These are phyloP conservation scores for Cepaea hortensis DNA, from an alignment of 2,888 invertebrate genomes.

Conservation along the genomic window DNA sequence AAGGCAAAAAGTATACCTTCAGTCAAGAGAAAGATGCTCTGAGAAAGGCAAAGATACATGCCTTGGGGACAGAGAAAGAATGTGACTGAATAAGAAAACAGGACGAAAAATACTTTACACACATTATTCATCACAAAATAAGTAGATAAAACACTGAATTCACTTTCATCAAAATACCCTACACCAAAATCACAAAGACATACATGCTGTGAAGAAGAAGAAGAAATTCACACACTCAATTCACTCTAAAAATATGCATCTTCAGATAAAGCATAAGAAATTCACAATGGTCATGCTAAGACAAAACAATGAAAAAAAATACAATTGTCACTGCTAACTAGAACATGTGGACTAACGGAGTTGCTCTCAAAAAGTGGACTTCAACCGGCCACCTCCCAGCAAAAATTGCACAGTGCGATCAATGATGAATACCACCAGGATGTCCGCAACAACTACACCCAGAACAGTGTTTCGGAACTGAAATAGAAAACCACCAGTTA, in stretches of 20 bases:
- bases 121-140: too few relatives aligned
- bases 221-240: background rate
- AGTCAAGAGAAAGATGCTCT: too few relatives aligned
- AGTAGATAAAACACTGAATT: too few relatives aligned
- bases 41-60: too few relatives aligned
- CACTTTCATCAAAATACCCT: too few relatives aligned
- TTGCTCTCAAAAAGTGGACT: conserved; percentile 35
- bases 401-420: conserved; percentile 81
- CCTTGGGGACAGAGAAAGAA: too few relatives aligned
- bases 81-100: too few relatives aligned
- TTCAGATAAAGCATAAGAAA: background rate
- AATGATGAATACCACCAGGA: conserved; percentile 88
- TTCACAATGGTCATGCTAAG: background rate
- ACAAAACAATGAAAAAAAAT: background rate
- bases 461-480: conserved; percentile 93
- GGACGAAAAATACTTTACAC: too few relatives aligned
- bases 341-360: background rate
- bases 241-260: background rate
- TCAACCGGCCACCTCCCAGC: conserved; percentile 65
- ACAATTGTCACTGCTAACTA: background rate
- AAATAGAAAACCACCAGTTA: conserved; percentile 74
- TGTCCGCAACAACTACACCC: conserved; percentile 88
- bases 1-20: too few relatives aligned
- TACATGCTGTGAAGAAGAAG: too few relatives aligned
- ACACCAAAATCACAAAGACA: too few relatives aligned